phyloP scores from a whole-genome alignment of 2,797 vertebrate genomes.

The Lithobates pipiens region DNA sequence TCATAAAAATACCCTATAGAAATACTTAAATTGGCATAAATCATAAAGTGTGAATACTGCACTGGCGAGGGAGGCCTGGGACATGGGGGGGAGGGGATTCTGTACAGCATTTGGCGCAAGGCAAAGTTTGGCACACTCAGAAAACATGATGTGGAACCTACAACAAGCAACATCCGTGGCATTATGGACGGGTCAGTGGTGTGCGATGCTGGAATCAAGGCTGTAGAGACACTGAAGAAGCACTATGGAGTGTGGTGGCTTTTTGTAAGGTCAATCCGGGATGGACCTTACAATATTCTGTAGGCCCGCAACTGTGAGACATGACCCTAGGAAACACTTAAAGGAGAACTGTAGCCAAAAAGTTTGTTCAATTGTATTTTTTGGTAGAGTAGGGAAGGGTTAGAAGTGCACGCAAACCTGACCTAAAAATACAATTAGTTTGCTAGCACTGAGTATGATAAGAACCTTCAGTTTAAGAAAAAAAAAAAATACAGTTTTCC shows the following conservation, averaged over 20 bases:
- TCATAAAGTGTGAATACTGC: constrained; percentile 47
- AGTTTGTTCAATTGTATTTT: too few relatives aligned
- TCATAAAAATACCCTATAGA: constrained; percentile 61
- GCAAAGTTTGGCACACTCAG: constrained; percentile 22
- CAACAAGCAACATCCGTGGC: constrained; percentile 21
- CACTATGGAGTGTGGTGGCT: background rate
- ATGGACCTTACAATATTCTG: background rate
- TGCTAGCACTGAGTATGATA: too few relatives aligned
- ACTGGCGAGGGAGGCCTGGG: constrained; percentile 67
- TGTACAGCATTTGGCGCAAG: background rate
- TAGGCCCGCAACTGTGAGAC: background rate
- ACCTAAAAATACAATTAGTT: too few relatives aligned
- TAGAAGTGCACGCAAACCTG: too few relatives aligned
- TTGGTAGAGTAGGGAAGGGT: background rate
- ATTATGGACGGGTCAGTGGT: background rate
- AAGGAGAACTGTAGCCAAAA: background rate
- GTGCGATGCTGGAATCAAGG: background rate
- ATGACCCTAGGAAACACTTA: background rate
- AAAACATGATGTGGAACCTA: constrained; percentile 27
- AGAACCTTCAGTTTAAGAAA: too few relatives aligned
- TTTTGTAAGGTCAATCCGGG: background rate
- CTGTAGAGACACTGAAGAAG: background rate
- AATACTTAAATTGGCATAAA: constrained; percentile 72
- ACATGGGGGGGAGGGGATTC: background rate
- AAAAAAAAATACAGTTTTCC: too few relatives aligned